A percentile compares a stretch with the other conserved stretches of the same genome.
Conservation (phyloP, 2,888 invertebrate genomes). For the Agapetus fuscipes region DNA sequence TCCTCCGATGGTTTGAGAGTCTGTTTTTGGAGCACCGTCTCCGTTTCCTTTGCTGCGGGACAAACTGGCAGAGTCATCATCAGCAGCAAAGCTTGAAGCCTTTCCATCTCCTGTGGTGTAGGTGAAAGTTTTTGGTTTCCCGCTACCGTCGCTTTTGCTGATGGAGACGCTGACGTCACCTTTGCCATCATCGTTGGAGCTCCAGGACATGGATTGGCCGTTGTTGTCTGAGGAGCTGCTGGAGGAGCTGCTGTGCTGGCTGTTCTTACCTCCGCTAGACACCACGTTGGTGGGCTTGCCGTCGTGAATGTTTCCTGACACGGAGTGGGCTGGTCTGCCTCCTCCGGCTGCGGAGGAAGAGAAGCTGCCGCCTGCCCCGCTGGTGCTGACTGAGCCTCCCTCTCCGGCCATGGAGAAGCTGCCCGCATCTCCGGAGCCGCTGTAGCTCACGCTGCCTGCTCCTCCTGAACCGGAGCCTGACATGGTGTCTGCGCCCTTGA, state of each 20-base stretch:
- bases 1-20: slow-evolving; percentile 5
- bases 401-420: background rate
- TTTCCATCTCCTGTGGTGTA: slow-evolving; percentile 16
- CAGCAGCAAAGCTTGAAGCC: slow-evolving; percentile 8
- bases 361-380: background rate
- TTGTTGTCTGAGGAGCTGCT: background rate
- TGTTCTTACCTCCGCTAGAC: too few species aligned
- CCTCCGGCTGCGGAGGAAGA: background rate
- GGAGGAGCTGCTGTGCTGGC: background rate
- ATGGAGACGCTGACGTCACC: slow-evolving; percentile 9
- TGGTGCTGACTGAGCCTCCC: background rate
- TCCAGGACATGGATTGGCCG: slow-evolving; percentile 3
- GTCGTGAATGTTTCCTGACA: background rate
- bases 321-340: background rate
- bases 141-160: slow-evolving; percentile 10
- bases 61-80: slow-evolving; percentile 3
- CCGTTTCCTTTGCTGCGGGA: slow-evolving; percentile 11
- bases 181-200: slow-evolving; percentile 1
- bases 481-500: background rate
- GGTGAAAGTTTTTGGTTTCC: slow-evolving; percentile 16
- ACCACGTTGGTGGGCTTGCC: background rate
- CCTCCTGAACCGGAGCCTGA: background rate
- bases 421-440: background rate
- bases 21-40: slow-evolving; percentile 7
- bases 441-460: background rate